Base-by-base conservation (phyloP, 1,140 invertebrate genomes). In the Scaptomyza montana region DNA sequence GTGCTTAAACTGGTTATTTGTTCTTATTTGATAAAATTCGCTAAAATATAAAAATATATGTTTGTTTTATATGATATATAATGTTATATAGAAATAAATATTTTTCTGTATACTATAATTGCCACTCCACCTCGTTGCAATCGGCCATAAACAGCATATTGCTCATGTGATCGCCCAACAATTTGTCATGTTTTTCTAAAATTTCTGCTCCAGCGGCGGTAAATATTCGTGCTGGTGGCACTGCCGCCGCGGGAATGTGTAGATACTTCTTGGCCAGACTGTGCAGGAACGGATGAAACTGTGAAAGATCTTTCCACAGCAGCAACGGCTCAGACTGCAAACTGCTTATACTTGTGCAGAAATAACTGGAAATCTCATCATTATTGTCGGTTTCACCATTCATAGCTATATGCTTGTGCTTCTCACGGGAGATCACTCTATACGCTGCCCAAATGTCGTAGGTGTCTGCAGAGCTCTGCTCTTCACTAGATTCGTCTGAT, bases 321-420 rank as follows among this genome's bases (percentile, higher is more conserved):
- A 73, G 2, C 54, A 78, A 36, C 0, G 77, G 77, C 16, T 78
- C 67, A 2, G 55, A n/a, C 9, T 77, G 77, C n/a, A 78, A 30
- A n/a, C 54, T 68, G n/a, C 69, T 77, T 8, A 63, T 67, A 16
- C 21, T 62, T 6, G 69, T 33, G 8, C 49, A 68, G 10, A 78
- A 77, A 64, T 77, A 78, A 16, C 62, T 73, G 7, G 68, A 66
- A 21, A 78, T 77, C 13, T 78, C 77, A 51, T 78, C 77, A 19
- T 68, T 39, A 45, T 50, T 68, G 3, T 74, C 72, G 1, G 8
- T 28, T 6, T 67, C 59, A 25, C 36, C 39, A 45, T 39, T 57
- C 54, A 68, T 33, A 1, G 45, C 45, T 6, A 53, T 77, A 0
- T 64, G 68, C 5, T 51, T 75, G 19, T 64, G 53, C 21, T 80